Base-by-base conservation (phyloP, 2,797 vertebrate species). In the Allobates femoralis region DNA sequence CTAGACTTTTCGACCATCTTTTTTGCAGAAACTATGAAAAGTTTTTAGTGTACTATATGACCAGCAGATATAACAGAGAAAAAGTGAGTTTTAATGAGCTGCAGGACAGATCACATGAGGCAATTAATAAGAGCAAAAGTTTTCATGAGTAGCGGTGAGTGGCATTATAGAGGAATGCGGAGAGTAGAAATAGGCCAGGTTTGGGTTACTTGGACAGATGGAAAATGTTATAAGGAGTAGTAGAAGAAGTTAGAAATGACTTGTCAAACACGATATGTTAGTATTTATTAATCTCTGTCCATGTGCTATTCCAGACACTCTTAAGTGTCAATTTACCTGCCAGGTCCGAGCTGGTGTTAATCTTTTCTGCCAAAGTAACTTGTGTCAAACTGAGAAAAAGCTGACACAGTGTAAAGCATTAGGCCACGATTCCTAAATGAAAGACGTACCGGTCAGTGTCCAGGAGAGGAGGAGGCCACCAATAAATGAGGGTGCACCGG, bases 331-430 rank as follows among this genome's bases (percentile, higher is more conserved):
- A 26, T 82, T 82, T 82, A 76, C 67, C 79, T 86, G 79, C 79
- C 79, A 67, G 73, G 60, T 87, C 60, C 74, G 79, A 83, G 79
- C 58, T 32, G 58, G 79, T 78, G 73, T 58, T 87, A 87, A 83
- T 87, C 71, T 69, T 41, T 62, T 56, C 81, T 87, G 86, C 86
- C 86, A 87, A 79, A 69, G 80, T 62, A 87, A 78, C 85, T 87
- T 67, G 79, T 69, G 69, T 86, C 85, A 87, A 75, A 83, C 60
- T 21, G 80, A 69, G 80, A 87, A 83, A 78, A 19, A 78, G 85
- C 80, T 87, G 80, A 87, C 85, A 83, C 60, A 21, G 30, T 78
- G 71, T 50, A 69, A 83, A 78, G 46, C 79, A 69, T 83, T n/a
- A 86, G 71, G 32, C 82, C 71, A 67, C 23, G 62, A 74, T 74